Base-by-base conservation (phyloP, 2,797 vertebrate species). In the Phylloscopus collybita region DNA sequence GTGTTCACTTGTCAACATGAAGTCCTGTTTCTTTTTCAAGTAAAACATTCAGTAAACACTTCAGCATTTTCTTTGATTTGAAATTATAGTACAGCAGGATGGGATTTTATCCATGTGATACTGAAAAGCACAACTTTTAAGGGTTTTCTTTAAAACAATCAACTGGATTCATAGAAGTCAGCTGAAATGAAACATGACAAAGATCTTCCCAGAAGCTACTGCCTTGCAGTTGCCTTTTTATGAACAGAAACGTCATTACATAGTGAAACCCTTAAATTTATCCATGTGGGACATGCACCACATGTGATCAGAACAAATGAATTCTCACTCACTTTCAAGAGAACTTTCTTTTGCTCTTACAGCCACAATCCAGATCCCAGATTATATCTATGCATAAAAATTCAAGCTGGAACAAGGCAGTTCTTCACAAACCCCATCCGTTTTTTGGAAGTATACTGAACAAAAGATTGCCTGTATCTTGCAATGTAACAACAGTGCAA, bases 401-500 rank as follows among this genome's bases (percentile, higher is more conserved):
- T 34, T 30, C 38, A 49, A 47, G 57, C 6, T 65, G 27, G 8
- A 93, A 89, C 19, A 74, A 80, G 66, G 59, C 59, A 81, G 62
- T 18, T 79, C 66, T 60, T 94, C 26, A 62, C 56, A 82, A 88
- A 76, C 11, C 13, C 72, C 81, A 51, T 56, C 59, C 13, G 23
- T 61, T 76, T 73, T 80, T 88, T 19, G 22, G 3, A 75, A 80
- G 19, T 45, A 75, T 14, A 78, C n/a, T 53, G 59, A 95, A 97
- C 66, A 94, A 93, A 95, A 90, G 60, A 93, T 60, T 60, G 70
- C 94, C 91, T 95, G 20, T 82, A 42, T 20, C 60, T 91, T 93
- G 69, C 70, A 40, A 50, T 66, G 13, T 86, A 93, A 64, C 44
- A 95, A 93, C 92, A 88, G 91, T 76, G 86, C 88, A 97, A 97